phyloP scores from a whole-genome alignment of 1,140 invertebrate genomes.

The Brevipalpus yothersi region DNA sequence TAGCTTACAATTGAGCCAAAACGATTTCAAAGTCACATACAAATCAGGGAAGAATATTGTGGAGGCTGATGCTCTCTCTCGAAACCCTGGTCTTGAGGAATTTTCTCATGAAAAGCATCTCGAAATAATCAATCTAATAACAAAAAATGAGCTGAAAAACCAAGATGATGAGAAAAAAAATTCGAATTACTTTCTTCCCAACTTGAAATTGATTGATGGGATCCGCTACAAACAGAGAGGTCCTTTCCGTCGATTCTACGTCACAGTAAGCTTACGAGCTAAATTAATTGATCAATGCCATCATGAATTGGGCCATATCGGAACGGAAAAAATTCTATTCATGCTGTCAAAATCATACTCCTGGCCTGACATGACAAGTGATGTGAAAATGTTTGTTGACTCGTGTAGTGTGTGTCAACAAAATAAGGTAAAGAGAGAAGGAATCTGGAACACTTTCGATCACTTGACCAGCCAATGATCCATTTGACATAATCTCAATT shows the following conservation, averaged over 20 bases:
- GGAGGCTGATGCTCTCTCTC: constrained; percentile 6
- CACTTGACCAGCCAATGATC: constrained; percentile 5
- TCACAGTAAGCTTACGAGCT: too few species aligned
- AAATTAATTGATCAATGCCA: too few species aligned
- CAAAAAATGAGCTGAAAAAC: constrained; percentile 20
- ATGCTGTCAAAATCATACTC: too few species aligned
- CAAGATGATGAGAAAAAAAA: constrained; percentile 15
- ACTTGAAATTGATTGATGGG: neutral
- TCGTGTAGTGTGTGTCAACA: constrained; percentile 12
- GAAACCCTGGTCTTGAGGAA: neutral
- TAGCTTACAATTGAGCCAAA: constrained; percentile 10
- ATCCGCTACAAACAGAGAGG: neutral
- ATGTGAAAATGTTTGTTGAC: constrained; percentile 7
- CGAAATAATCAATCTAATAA: neutral
- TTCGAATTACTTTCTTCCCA: constrained; percentile 1
- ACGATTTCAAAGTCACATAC: constrained; percentile 9
- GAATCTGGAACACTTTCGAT: neutral
- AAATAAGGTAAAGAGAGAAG: neutral
- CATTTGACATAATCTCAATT: constrained; percentile 12
- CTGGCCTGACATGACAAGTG: too few species aligned
- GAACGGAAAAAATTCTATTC: too few species aligned
- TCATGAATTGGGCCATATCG: too few species aligned
- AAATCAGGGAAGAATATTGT: constrained; percentile 4
- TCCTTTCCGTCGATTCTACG: too few species aligned
- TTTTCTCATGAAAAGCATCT: neutral